These are phyloP conservation scores for Halcyon smyrnensis DNA, from an alignment of 2,797 vertebrate genomes.

Conservation along the genomic window DNA sequence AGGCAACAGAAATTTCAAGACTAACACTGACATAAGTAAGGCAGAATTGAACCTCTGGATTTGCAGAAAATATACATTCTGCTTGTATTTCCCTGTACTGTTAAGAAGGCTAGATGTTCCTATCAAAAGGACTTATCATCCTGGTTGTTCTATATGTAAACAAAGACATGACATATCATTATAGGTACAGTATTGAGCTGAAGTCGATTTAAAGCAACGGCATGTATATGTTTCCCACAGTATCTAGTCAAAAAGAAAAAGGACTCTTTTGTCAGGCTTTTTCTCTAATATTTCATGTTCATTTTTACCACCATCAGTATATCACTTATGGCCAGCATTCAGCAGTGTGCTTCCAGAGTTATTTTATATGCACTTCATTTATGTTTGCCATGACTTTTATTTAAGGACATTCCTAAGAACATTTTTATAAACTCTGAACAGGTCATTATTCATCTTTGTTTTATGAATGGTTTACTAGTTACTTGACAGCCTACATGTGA, in stretches of 20 bases:
- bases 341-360: constrained; percentile 4
- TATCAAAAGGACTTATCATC: neutral
- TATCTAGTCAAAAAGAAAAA: neutral
- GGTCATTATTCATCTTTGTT: constrained; percentile 56
- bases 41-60: neutral
- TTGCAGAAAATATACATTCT: neutral
- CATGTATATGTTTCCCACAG: neutral
- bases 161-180: neutral
- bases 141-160: neutral
- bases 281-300: neutral
- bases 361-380: constrained; percentile 48
- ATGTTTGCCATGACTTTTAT: constrained; percentile 58
- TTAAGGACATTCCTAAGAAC: constrained; percentile 61
- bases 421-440: constrained; percentile 52
- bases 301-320: neutral
- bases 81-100: neutral
- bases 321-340: neutral
- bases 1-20: neutral
- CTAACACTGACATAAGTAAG: neutral
- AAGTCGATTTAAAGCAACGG: neutral
- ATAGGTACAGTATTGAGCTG: neutral
- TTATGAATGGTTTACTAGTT: constrained; percentile 39
- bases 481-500: constrained; percentile 42
- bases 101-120: neutral
- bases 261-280: neutral